Conservation (phyloP, 2,888 invertebrate genomes). For the Nemoura dubitans region DNA sequence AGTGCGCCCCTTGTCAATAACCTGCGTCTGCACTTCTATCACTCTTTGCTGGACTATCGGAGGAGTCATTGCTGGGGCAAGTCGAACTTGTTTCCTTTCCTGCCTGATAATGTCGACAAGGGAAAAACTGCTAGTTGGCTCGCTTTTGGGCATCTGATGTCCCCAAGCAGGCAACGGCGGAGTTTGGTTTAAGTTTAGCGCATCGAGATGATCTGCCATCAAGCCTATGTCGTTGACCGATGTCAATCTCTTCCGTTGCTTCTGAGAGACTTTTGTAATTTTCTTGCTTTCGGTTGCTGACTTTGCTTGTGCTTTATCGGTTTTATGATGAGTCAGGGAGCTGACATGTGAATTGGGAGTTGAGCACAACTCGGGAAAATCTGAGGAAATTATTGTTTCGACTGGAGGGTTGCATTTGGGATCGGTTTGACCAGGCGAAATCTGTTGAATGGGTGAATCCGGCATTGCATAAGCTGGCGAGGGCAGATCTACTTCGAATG, state of each 20-base stretch:
- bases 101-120: constrained; percentile 53
- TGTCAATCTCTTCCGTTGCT: constrained; percentile 70
- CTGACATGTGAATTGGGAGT: constrained; percentile 1
- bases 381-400: background rate
- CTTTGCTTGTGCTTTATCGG: background rate
- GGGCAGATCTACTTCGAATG: background rate
- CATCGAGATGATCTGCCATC: constrained; percentile 28
- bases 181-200: background rate
- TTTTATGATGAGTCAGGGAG: background rate
- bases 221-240: constrained; percentile 56
- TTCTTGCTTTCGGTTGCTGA: constrained; percentile 52
- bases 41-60: constrained; percentile 12
- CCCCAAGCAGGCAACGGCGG: constrained; percentile 44
- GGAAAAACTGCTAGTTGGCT: constrained; percentile 43
- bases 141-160: constrained; percentile 51
- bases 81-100: constrained; percentile 51
- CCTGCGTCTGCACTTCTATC: background rate
- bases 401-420: background rate
- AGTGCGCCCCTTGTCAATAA: background rate
- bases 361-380: constrained; percentile 28
- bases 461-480: background rate
- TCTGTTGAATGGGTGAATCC: background rate
- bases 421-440: background rate
- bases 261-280: constrained; percentile 68
- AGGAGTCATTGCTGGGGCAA: background rate